Conservation (phyloP, 30 jellyfish, hydroid and myxozoan genomes). For the Chironex yamaguchii region DNA sequence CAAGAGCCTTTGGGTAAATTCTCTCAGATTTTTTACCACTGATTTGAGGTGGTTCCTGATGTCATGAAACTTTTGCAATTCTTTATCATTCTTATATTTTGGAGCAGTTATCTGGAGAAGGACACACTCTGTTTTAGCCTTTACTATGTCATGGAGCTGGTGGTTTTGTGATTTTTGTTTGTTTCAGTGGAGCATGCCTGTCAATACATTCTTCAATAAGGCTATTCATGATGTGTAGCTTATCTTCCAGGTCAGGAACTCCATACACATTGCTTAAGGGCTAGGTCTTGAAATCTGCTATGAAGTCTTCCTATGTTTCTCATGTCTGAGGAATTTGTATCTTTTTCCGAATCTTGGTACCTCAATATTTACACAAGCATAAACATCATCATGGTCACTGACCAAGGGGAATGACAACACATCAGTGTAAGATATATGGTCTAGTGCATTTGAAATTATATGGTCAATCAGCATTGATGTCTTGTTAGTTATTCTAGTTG, state of each 20-base stretch:
- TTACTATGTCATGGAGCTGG: slow-evolving; percentile 75
- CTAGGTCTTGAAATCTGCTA: slow-evolving; percentile 47
- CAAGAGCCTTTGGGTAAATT: slow-evolving; percentile 15
- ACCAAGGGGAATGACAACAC: slow-evolving; percentile 30
- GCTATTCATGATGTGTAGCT: slow-evolving; percentile 49
- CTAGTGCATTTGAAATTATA: slow-evolving; percentile 39
- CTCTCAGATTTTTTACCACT: slow-evolving; percentile 32
- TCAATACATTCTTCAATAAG: slow-evolving; percentile 60
- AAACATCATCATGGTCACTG: slow-evolving; percentile 62
- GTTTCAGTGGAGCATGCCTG: slow-evolving; percentile 80
- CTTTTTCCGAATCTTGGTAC: slow-evolving; percentile 33
- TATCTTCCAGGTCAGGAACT: slow-evolving; percentile 62
- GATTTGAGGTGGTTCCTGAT: too few species aligned
- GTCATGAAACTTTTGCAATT: too few species aligned
- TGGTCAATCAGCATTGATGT: slow-evolving; percentile 67
- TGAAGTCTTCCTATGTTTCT: slow-evolving; percentile 17
- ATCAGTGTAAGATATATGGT: background rate
- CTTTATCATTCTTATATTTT: too few species aligned
- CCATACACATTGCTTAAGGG: slow-evolving; percentile 70
- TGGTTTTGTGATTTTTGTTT: slow-evolving; percentile 65
- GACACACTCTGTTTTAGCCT: slow-evolving; percentile 5
- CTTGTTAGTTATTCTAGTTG: slow-evolving; percentile 72
- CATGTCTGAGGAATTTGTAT: slow-evolving; percentile 75
- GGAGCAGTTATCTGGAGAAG: too few species aligned
- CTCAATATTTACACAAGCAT: slow-evolving; percentile 16